Evolutionary conservation across 2,888 invertebrate genomes (phyloP).

Genomic region (Drosophila birchii): DNA sequence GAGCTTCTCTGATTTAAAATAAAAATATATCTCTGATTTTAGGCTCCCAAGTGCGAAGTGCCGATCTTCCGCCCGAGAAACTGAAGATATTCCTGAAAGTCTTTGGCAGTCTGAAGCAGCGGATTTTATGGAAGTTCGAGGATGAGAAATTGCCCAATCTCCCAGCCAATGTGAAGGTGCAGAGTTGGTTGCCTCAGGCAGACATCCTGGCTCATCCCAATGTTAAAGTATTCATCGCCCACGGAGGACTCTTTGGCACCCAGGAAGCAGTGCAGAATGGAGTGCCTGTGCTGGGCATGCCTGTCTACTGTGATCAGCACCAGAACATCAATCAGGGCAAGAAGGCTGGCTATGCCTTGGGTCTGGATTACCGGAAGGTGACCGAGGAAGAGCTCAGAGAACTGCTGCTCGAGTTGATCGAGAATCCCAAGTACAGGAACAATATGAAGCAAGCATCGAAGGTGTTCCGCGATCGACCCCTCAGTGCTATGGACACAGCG

Average conservation of each 20-base stretch:
- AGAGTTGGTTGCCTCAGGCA: slow-evolving; percentile 85
- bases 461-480: background rate
- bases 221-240: slow-evolving; percentile 83
- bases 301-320: slow-evolving; percentile 83
- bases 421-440: slow-evolving; percentile 80
- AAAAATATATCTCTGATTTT: background rate
- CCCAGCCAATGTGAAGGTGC: slow-evolving; percentile 83
- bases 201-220: slow-evolving; percentile 85
- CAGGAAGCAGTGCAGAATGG: slow-evolving; percentile 82
- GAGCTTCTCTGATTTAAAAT: background rate
- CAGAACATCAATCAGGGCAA: slow-evolving; percentile 74
- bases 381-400: slow-evolving; percentile 64
- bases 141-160: slow-evolving; percentile 78
- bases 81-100: slow-evolving; percentile 81
- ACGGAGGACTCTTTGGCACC: slow-evolving; percentile 82
- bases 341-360: slow-evolving; percentile 72
- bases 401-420: slow-evolving; percentile 79
- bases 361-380: slow-evolving; percentile 68
- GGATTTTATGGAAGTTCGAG: slow-evolving; percentile 85
- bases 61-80: slow-evolving; percentile 82
- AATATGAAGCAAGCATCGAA: slow-evolving; percentile 73
- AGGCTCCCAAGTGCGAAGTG: slow-evolving; percentile 84
- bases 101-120: slow-evolving; percentile 83
- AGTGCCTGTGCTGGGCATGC: slow-evolving; percentile 84
- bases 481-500: slow-evolving; percentile 78